Evolutionary conservation across 1,140 invertebrate genomes (phyloP).

Genomic region (Drosophila albomicans): DNA sequence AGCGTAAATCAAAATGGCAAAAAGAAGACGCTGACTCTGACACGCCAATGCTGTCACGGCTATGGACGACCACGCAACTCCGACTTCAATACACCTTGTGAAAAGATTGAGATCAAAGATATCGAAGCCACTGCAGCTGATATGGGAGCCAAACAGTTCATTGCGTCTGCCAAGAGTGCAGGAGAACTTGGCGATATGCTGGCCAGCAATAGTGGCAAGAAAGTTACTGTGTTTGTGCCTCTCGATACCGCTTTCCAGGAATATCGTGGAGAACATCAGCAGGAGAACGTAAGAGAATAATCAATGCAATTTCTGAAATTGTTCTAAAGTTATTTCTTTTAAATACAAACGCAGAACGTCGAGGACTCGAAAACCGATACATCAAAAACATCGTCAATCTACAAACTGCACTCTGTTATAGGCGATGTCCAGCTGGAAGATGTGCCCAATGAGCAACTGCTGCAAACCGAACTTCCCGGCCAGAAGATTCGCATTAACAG

Average conservation of each 20-base stretch:
- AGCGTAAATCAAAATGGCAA: slow-evolving; percentile 87
- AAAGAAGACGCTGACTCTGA: slow-evolving; percentile 86
- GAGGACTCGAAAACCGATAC: slow-evolving; percentile 68
- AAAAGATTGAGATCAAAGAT: slow-evolving; percentile 86
- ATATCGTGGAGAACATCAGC: slow-evolving; percentile 75
- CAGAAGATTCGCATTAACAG: slow-evolving; percentile 88
- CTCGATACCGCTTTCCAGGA: slow-evolving; percentile 86
- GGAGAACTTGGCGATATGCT: slow-evolving; percentile 85
- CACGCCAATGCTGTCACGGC: slow-evolving; percentile 88
- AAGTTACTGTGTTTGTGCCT: slow-evolving; percentile 87
- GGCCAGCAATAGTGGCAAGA: slow-evolving; percentile 80
- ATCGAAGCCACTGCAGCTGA: slow-evolving; percentile 86
- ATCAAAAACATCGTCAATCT: slow-evolving; percentile 61
- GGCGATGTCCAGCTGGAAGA: slow-evolving; percentile 85
- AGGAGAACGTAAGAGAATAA: slow-evolving; percentile 67
- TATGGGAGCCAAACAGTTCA: slow-evolving; percentile 86
- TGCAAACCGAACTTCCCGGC: slow-evolving; percentile 85
- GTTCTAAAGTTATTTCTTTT: neutral
- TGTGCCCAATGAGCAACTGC: slow-evolving; percentile 85
- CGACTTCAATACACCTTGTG: slow-evolving; percentile 84
- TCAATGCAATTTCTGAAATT: neutral
- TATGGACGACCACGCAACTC: slow-evolving; percentile 85
- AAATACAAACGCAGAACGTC: slow-evolving; percentile 53
- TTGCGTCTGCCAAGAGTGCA: slow-evolving; percentile 85
- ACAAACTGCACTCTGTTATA: slow-evolving; percentile 85